phyloP scores from a whole-genome alignment of 2,888 invertebrate genomes.

The Carterocephalus palaemon region DNA sequence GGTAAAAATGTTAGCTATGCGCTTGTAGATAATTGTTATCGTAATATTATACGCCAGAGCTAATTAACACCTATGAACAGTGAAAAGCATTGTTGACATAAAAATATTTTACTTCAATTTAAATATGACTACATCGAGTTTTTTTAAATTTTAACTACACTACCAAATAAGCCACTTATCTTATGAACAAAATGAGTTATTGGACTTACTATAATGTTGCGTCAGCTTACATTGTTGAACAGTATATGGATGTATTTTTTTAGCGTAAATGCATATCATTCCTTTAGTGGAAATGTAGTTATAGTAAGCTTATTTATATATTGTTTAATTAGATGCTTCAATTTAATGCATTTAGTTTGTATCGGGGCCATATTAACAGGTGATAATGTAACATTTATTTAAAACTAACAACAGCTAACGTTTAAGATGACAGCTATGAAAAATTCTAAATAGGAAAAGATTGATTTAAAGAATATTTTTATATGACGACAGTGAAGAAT shows the following conservation, averaged over 20 bases:
- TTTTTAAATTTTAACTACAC: too few relatives aligned
- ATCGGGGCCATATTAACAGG: constrained; percentile 55
- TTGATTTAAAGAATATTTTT: constrained; percentile 16
- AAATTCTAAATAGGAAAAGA: constrained; percentile 4
- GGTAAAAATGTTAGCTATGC: too few relatives aligned
- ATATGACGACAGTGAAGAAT: constrained; percentile 4
- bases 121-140: too few relatives aligned
- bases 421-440: background rate
- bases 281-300: constrained; percentile 37
- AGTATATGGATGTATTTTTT: constrained; percentile 6
- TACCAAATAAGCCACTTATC: too few relatives aligned
- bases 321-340: constrained; percentile 28
- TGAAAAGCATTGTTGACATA: too few relatives aligned
- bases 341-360: constrained; percentile 43
- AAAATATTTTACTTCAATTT: too few relatives aligned
- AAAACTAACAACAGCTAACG: constrained; percentile 5
- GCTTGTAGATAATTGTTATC: too few relatives aligned
- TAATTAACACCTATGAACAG: too few relatives aligned
- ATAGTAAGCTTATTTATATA: constrained; percentile 29
- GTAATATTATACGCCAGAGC: too few relatives aligned
- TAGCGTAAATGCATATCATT: constrained; percentile 46
- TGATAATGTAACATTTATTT: constrained; percentile 38
- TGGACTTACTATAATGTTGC: too few relatives aligned
- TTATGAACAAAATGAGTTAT: too few relatives aligned
- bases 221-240: too few relatives aligned